Evolutionary conservation across 64 coral and sea anemone genomes (phyloP).

Genomic region (Catalaphyllia jardinei): DNA sequence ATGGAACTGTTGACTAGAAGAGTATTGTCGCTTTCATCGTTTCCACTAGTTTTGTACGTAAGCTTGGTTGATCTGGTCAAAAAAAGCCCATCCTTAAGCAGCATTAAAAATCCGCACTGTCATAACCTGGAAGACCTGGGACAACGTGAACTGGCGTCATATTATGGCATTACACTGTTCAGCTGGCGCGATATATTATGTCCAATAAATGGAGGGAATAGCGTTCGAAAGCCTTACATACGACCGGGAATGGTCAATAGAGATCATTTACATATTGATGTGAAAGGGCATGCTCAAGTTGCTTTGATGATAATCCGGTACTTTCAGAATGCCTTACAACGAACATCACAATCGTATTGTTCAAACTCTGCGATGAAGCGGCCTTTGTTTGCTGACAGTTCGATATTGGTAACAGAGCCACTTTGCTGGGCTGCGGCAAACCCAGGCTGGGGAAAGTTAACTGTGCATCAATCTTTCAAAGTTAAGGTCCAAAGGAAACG

Average conservation of each 20-base stretch:
- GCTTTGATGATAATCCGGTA: constrained; percentile 36
- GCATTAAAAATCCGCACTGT: neutral
- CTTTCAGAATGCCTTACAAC: neutral
- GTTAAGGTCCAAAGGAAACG: neutral
- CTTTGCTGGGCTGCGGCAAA: constrained; percentile 24
- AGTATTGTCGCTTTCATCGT: constrained; percentile 10
- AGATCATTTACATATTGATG: constrained; percentile 21
- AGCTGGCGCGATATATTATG: constrained; percentile 23
- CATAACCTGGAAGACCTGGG: constrained; percentile 29
- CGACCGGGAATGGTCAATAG: constrained; percentile 29
- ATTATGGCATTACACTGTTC: constrained; percentile 23
- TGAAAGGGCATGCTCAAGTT: constrained; percentile 33
- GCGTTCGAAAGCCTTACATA: neutral
- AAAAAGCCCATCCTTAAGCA: neutral
- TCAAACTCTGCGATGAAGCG: neutral
- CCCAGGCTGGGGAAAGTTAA: constrained; percentile 11
- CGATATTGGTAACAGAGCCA: constrained; percentile 7
- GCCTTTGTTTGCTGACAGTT: neutral
- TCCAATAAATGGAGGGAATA: neutral
- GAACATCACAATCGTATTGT: neutral
- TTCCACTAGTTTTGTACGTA: constrained; percentile 21
- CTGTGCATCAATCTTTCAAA: constrained; percentile 9
- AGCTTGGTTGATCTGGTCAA: constrained; percentile 45
- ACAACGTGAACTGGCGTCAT: constrained; percentile 7
- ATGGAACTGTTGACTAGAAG: constrained; percentile 47